Evolutionary conservation across 2,888 invertebrate genomes (phyloP).

Genomic region (Plagiodera versicolora): DNA sequence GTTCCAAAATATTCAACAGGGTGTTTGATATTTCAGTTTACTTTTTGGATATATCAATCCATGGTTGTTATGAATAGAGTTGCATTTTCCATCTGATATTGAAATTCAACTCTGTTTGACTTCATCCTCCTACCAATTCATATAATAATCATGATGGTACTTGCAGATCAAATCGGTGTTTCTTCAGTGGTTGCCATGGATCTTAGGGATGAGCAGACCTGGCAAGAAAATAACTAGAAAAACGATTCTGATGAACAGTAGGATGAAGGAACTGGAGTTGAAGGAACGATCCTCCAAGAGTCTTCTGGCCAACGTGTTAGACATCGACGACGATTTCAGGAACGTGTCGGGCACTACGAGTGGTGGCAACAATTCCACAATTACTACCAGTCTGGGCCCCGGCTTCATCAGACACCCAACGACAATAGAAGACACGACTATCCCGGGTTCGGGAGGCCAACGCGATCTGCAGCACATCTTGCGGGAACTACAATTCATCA

Average conservation of each 20-base stretch:
- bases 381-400: slow-evolving; percentile 50
- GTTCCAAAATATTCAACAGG: no score
- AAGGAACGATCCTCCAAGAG: slow-evolving; percentile 94
- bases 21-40: no score
- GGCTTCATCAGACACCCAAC: slow-evolving; percentile 72
- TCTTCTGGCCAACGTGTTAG: slow-evolving; percentile 90
- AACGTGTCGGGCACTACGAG: slow-evolving; percentile 67
- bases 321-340: slow-evolving; percentile 94
- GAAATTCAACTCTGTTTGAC: no score
- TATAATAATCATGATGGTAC: background rate
- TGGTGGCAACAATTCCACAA: slow-evolving; percentile 49
- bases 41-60: no score
- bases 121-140: no score
- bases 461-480: slow-evolving; percentile 89
- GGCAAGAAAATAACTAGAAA: slow-evolving; percentile 92
- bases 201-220: slow-evolving; percentile 93
- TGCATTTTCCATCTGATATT: no score
- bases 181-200: slow-evolving; percentile 97
- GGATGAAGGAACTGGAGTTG: slow-evolving; percentile 90
- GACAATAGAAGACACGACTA: slow-evolving; percentile 70
- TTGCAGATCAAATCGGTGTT: slow-evolving; percentile 89
- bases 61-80: no score
- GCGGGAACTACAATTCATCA: slow-evolving; percentile 92
- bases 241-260: slow-evolving; percentile 85
- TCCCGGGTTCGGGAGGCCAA: slow-evolving; percentile 64